Percentiles rank a stretch among this genome's conserved stretches.
Evolutionary conservation across 2,113 vertebrate species (phyloP).

Genomic region (Scolopax mira): DNA sequence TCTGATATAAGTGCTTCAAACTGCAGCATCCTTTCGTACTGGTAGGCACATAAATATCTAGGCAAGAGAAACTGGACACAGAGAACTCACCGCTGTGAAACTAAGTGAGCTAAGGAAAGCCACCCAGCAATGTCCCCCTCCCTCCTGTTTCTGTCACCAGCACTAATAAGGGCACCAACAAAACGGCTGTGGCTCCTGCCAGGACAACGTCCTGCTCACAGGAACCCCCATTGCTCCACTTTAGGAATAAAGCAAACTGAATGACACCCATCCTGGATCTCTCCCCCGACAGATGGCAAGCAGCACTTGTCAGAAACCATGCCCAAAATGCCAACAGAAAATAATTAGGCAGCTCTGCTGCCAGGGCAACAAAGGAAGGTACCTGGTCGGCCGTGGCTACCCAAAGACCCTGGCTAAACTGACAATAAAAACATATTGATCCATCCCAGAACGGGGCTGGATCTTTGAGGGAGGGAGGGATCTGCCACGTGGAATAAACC

Average conservation of each 20-base stretch:
- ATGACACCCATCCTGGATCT: neutral
- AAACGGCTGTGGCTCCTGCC: neutral
- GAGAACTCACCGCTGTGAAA: accelerated
- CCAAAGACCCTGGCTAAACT: neutral
- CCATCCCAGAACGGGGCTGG: neutral
- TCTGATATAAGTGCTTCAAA: neutral
- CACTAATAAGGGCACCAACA: neutral
- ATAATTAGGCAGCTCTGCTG: constrained; percentile 18
- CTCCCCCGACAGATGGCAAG: constrained; percentile 59
- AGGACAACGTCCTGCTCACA: neutral
- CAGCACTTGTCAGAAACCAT: constrained; percentile 8
- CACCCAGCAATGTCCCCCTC: neutral
- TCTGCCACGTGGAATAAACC: neutral
- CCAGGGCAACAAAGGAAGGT: neutral
- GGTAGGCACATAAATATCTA: neutral
- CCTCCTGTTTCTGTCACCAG: neutral
- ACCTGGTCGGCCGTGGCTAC: neutral
- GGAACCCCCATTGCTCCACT: neutral
- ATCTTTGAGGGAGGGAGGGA: neutral
- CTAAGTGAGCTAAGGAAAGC: neutral
- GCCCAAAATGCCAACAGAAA: constrained; percentile 54
- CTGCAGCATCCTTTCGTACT: neutral
- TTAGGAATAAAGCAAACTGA: constrained; percentile 10
- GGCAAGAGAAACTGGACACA: accelerated
- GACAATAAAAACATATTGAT: neutral